Evolutionary conservation across 2,113 vertebrate species (phyloP), one percentile per base, ranked within the genome.

Genomic region (Stigmatopora nigra): DNA sequence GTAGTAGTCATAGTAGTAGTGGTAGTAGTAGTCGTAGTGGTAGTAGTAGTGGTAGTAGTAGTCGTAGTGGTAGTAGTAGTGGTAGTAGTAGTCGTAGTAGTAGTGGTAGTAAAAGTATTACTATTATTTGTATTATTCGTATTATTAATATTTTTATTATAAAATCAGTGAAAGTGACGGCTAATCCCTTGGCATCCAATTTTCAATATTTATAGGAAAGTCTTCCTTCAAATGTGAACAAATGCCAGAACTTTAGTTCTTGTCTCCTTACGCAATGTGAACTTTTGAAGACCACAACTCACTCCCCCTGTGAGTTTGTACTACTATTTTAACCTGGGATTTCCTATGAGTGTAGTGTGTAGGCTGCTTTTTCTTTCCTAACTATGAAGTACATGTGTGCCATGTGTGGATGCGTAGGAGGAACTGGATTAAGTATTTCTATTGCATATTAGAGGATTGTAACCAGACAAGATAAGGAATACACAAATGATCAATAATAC

Each of bases 391-490:
- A 70, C 76, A 61, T n/a, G n/a, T n/a, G 79, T 86, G 84, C 86
- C 86, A 84, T 82, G 78, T 69, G 82, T 82, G 82, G 72, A 84
- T 80, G 74, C 68, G 87, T 86, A 78, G 89, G 86, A 72, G 80
- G 69, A 19, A 44, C 74, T 46, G 70, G 70, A 81, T 74, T 77
- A 77, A 76, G 78, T 71, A 70, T 77, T 81, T 12, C 10, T n/a
- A n/a, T 45, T 14, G 22, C 22, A 7, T 15, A 15, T 55, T 22
- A 55, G 51, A 53, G 19, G 11, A 53, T 20, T 52, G n/a, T 22
- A 22, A 51, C 51, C 51, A 53, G 3, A 53, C 10, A 10, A 22
- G 19, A 53, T 22, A 5, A 2, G 4, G 53, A 31, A 56, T 16
- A 56, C n/a, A 41, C 1, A 8, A 41, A 41, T 8, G 5, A 41